A percentile compares a stretch with the other conserved stretches of the same genome.
Conservation (phyloP, 2,888 invertebrate genomes). For the Macropis europaea region DNA sequence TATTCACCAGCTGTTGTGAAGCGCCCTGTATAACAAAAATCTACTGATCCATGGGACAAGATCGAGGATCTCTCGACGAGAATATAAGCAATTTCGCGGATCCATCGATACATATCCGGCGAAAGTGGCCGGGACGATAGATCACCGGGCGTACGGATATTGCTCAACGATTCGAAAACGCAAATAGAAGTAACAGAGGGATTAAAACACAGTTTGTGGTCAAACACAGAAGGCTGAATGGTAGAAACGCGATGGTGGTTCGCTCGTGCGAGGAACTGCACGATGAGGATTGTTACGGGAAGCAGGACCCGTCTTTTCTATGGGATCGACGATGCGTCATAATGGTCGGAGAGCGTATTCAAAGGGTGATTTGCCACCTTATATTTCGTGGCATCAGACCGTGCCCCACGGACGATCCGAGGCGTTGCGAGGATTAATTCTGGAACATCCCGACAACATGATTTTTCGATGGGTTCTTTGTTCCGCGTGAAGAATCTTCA, state of each 20-base stretch:
- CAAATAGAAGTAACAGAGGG: conserved; percentile 68
- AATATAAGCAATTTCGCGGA: no score
- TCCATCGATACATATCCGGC: conserved; percentile 9
- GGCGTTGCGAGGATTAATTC: conserved; percentile 3
- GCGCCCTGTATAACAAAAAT: no score
- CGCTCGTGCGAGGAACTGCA: conserved; percentile 51
- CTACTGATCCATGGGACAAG: no score
- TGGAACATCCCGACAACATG: no score
- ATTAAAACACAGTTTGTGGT: conserved; percentile 73
- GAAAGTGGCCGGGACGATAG: conserved; percentile 24
- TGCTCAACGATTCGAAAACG: conserved; percentile 62
- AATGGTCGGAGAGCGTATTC: conserved; percentile 39
- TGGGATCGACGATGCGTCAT: conserved; percentile 61
- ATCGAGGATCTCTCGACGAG: no score
- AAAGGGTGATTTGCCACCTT: conserved; percentile 46
- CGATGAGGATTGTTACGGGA: conserved; percentile 46
- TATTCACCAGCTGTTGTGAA: no score
- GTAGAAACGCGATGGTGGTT: conserved; percentile 63
- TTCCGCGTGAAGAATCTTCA: no score
- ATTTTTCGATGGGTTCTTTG: no score
- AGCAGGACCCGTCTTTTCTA: conserved; percentile 57
- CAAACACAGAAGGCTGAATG: conserved; percentile 67
- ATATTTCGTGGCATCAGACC: conserved; percentile 32
- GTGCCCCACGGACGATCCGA: conserved; percentile 21
- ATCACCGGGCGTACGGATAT: conserved; percentile 49